Conservation (phyloP, 2,888 invertebrate species). For the Endomychus coccineus region DNA sequence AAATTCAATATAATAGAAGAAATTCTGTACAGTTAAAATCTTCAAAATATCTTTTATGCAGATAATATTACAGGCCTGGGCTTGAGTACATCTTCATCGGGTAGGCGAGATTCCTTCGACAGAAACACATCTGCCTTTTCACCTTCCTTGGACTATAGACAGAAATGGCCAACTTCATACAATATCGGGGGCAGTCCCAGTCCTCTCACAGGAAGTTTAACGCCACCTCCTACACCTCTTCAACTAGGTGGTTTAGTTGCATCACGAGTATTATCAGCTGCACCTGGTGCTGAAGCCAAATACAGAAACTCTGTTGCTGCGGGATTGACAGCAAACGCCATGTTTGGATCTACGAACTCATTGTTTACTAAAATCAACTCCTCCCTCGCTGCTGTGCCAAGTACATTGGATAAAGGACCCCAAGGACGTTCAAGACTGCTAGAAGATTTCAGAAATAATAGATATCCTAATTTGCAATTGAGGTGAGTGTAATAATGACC, state of each 20-base stretch:
- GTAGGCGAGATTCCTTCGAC: slow-evolving; percentile 71
- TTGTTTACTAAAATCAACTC: slow-evolving; percentile 62
- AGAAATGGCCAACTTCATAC: slow-evolving; percentile 52
- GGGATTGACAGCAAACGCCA: slow-evolving; percentile 58
- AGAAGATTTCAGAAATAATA: slow-evolving; percentile 90
- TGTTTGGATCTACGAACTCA: slow-evolving; percentile 71
- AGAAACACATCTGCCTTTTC: slow-evolving; percentile 70
- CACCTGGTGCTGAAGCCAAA: slow-evolving; percentile 89
- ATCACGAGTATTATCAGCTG: slow-evolving; percentile 57
- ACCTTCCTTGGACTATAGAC: slow-evolving; percentile 64
- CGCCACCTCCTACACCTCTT: slow-evolving; percentile 60
- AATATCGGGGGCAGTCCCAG: slow-evolving; percentile 49
- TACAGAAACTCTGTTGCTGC: slow-evolving; percentile 63
- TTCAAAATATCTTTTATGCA: no score
- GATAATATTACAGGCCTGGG: slow-evolving; percentile 53
- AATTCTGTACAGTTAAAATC: no score
- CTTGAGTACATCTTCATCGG: slow-evolving; percentile 58
- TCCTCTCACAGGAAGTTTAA: slow-evolving; percentile 49
- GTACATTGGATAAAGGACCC: slow-evolving; percentile 44
- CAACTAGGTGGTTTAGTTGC: slow-evolving; percentile 58
- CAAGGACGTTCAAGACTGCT: slow-evolving; percentile 81
- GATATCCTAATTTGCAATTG: slow-evolving; percentile 81
- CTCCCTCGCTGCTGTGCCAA: slow-evolving; percentile 34
- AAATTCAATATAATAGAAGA: no score
- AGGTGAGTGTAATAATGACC: slow-evolving; percentile 42